A percentile compares a stretch with the other conserved stretches of the same genome.
Conservation (phyloP, 1,140 invertebrate species). For the Thaumatotibia leucotreta region DNA sequence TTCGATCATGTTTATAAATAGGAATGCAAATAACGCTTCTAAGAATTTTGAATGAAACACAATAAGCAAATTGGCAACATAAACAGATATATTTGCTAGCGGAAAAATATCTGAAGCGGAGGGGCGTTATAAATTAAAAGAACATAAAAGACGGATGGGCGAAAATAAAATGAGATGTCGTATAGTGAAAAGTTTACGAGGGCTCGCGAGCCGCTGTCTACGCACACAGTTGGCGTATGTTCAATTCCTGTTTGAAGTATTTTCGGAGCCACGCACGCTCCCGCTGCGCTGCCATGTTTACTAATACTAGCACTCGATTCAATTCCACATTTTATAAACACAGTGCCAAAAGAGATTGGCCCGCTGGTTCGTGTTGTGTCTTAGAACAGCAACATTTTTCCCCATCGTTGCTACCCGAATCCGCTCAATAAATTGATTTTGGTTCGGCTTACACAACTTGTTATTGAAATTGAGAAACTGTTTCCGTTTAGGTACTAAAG, state of each 20-base stretch:
- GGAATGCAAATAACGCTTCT: neutral
- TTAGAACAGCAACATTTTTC: neutral
- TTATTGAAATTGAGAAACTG: neutral
- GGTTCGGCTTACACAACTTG: neutral
- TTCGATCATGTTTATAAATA: neutral
- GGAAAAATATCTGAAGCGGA: slow-evolving; percentile 30
- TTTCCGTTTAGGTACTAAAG: neutral
- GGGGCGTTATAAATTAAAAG: slow-evolving; percentile 49
- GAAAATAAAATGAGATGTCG: slow-evolving; percentile 66
- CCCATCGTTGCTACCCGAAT: neutral
- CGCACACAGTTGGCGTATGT: slow-evolving; percentile 69
- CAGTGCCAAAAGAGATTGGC: slow-evolving; percentile 48
- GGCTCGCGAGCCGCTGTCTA: slow-evolving; percentile 59
- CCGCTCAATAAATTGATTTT: slow-evolving; percentile 1
- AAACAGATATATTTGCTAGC: slow-evolving; percentile 27
- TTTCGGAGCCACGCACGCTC: slow-evolving; percentile 61
- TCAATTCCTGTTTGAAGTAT: slow-evolving; percentile 73
- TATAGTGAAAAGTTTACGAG: slow-evolving; percentile 70
- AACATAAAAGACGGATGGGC: slow-evolving; percentile 56
- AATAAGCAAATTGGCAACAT: slow-evolving; percentile 16
- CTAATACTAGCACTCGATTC: slow-evolving; percentile 71
- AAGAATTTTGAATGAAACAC: neutral
- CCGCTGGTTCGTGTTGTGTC: slow-evolving; percentile 13
- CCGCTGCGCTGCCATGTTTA: slow-evolving; percentile 56
- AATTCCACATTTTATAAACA: slow-evolving; percentile 70